Evolutionary conservation across 2,888 invertebrate genomes (phyloP).

Genomic region (Andrena chrysosceles): DNA sequence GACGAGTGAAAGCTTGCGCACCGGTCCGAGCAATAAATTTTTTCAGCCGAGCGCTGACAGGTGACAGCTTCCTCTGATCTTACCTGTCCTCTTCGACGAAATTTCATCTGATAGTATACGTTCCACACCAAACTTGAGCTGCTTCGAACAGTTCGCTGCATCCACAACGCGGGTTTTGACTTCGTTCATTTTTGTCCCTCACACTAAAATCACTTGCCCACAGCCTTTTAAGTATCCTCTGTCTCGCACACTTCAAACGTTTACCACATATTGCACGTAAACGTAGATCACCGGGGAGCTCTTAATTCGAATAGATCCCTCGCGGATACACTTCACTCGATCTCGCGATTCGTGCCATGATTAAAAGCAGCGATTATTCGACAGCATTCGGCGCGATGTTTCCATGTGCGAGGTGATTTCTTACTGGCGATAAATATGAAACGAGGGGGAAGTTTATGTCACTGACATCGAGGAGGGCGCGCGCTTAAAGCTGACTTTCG

Average conservation of each 20-base stretch:
- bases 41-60: no score
- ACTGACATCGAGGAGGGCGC: not conserved
- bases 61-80: constrained; percentile 19
- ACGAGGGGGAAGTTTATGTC: not conserved
- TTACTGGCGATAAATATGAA: not conserved
- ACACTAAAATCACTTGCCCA: not conserved
- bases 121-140: constrained; percentile 90
- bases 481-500: constrained; percentile 23
- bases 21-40: no score
- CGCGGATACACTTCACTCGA: not conserved
- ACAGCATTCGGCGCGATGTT: not conserved
- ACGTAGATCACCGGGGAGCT: not conserved
- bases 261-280: constrained; percentile 16
- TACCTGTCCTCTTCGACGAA: constrained; percentile 70
- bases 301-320: not conserved
- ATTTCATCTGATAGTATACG: constrained; percentile 87
- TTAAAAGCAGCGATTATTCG: not conserved
- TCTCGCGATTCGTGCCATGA: not conserved
- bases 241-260: not conserved
- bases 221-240: not conserved
- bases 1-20: no score
- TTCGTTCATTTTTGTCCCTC: constrained; percentile 62
- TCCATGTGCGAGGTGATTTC: not conserved
- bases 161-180: constrained; percentile 55
- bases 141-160: constrained; percentile 65